phyloP scores from a whole-genome alignment of 2,888 invertebrate species.

The Eudasyphora cyanicolor region DNA sequence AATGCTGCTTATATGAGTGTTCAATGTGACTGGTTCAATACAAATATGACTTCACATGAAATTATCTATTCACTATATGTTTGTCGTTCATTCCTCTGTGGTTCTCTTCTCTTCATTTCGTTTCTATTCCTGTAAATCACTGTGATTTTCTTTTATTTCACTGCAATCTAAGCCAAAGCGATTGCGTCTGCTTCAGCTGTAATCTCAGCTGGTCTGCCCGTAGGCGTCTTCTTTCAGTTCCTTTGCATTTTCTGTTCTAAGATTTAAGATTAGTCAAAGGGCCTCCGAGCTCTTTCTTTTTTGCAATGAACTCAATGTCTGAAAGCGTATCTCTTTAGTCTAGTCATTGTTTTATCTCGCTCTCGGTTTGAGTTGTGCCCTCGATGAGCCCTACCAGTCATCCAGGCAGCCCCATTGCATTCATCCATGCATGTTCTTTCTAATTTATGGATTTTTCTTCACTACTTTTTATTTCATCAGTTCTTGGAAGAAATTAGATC shows the following conservation, averaged over 20 bases:
- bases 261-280: slow-evolving; percentile 19
- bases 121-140: slow-evolving; percentile 29
- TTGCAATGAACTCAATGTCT: background rate
- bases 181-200: background rate
- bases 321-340: background rate
- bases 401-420: background rate
- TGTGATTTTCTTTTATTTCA: slow-evolving; percentile 54
- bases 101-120: background rate
- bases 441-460: slow-evolving; percentile 35
- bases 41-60: background rate
- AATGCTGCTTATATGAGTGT: background rate
- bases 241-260: slow-evolving; percentile 17
- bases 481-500: slow-evolving; percentile 53
- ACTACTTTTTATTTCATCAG: slow-evolving; percentile 19
- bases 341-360: background rate
- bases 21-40: background rate
- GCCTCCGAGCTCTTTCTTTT: too few relatives aligned
- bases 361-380: slow-evolving; percentile 1
- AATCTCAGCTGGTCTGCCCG: background rate
- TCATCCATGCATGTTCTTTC: slow-evolving; percentile 20
- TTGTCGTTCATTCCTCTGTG: background rate
- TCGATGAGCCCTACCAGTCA: background rate
- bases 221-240: background rate
- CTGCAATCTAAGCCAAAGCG: slow-evolving; percentile 10
- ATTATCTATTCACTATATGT: background rate